Conservation (phyloP, 1,140 invertebrate genomes). For the Acyrthosiphon pisum region DNA sequence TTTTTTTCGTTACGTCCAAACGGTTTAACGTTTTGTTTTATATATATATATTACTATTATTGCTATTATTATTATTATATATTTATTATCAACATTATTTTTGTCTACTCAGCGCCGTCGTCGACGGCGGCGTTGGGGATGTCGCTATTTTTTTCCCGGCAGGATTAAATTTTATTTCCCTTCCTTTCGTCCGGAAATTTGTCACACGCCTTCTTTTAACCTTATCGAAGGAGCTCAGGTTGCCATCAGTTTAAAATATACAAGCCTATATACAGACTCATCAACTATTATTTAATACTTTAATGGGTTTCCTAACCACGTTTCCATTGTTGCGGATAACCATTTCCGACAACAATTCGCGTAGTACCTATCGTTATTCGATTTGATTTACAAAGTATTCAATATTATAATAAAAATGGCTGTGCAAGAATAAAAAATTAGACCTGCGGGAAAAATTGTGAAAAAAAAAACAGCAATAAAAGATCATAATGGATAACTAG, state of each 20-base stretch:
- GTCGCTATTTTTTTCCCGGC: not conserved
- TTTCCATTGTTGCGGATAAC: not conserved
- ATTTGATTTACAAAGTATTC: too few relatives aligned
- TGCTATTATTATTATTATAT: not conserved
- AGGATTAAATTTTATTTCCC: slow-evolving; percentile 7
- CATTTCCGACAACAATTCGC: not conserved
- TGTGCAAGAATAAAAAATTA: not conserved
- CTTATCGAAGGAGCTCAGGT: not conserved
- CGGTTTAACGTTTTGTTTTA: slow-evolving; percentile 31
- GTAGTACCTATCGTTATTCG: not conserved
- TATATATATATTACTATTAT: not conserved
- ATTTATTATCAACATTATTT: slow-evolving; percentile 35
- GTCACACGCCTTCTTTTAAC: not conserved
- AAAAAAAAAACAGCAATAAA: not conserved
- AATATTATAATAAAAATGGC: too few relatives aligned
- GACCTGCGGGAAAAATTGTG: not conserved
- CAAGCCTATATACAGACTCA: not conserved
- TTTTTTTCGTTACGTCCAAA: slow-evolving; percentile 8
- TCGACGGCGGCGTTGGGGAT: not conserved
- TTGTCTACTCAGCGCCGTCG: not conserved
- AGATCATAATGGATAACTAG: not conserved
- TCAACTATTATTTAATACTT: not conserved
- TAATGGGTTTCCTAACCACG: not conserved
- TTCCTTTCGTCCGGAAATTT: not conserved
- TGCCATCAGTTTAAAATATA: not conserved